A percentile compares a stretch with the other conserved stretches of the same genome.
These are phyloP conservation scores for Clivina fossor DNA, from an alignment of 2,888 invertebrate genomes.

Conservation along the genomic window DNA sequence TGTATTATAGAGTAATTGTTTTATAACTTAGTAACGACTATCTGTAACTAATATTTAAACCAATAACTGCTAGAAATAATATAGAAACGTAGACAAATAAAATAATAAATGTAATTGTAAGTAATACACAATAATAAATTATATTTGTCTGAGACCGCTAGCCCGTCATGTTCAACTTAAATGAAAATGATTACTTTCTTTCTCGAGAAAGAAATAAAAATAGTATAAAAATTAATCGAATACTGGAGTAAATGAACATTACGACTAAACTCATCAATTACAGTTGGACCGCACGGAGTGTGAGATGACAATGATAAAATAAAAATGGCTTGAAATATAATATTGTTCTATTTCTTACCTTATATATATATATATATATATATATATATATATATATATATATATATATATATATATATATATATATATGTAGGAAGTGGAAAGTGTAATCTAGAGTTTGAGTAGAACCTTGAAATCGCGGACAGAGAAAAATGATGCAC, in stretches of 20 bases:
- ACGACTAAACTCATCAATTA: conserved; percentile 22
- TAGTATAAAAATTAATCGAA: conserved; percentile 22
- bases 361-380: no score
- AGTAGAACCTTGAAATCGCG: conserved; percentile 13
- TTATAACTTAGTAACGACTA: no score
- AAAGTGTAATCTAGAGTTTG: background rate
- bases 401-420: no score
- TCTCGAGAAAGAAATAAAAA: background rate
- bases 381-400: no score
- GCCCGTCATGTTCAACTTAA: no score
- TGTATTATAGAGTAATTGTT: no score
- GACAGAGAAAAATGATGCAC: conserved; percentile 20
- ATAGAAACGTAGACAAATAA: background rate
- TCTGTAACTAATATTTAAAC: background rate
- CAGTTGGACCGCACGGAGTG: conserved; percentile 19
- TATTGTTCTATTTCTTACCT: conserved; percentile 22
- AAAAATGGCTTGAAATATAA: conserved; percentile 10
- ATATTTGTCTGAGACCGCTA: no score
- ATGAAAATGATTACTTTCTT: no score
- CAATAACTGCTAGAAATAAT: background rate
- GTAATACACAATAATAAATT: background rate
- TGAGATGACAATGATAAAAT: conserved; percentile 20
- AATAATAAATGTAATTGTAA: background rate
- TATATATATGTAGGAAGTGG: no score
- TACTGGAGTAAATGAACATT: background rate